Evolutionary conservation across 2,888 invertebrate genomes (phyloP).

Genomic region (Machimus rusticus): DNA sequence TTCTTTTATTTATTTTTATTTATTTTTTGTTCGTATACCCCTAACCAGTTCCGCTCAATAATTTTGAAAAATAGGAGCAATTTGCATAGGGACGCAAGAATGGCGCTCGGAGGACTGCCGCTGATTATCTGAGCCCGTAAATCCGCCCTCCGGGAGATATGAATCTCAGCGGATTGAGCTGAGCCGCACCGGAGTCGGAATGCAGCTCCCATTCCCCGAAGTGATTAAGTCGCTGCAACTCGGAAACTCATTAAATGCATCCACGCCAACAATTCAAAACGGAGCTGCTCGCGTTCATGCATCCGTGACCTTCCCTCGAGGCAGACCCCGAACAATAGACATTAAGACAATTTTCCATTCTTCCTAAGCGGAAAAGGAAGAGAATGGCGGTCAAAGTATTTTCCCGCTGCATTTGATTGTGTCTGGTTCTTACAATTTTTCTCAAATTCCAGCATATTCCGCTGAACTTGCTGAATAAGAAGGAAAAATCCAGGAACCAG

Average conservation of each 20-base stretch:
- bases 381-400: conserved; percentile 4
- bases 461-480: background rate
- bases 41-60: background rate
- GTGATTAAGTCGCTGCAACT: background rate
- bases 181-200: background rate
- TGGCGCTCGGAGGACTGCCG: background rate
- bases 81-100: background rate
- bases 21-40: background rate
- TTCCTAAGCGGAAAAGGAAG: background rate
- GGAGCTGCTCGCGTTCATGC: background rate
- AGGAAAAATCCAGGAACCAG: background rate
- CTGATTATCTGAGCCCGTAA: background rate
- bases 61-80: background rate
- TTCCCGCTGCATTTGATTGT: background rate
- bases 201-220: background rate
- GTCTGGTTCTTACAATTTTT: background rate
- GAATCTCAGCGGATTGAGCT: background rate
- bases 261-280: background rate
- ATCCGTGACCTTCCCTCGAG: background rate
- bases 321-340: background rate
- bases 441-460: background rate
- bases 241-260: background rate
- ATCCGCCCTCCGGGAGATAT: background rate
- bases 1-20: background rate
- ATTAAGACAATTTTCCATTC: conserved; percentile 7